Evolutionary conservation across 2,888 invertebrate genomes (phyloP).

Genomic region (Alsophila aescularia): DNA sequence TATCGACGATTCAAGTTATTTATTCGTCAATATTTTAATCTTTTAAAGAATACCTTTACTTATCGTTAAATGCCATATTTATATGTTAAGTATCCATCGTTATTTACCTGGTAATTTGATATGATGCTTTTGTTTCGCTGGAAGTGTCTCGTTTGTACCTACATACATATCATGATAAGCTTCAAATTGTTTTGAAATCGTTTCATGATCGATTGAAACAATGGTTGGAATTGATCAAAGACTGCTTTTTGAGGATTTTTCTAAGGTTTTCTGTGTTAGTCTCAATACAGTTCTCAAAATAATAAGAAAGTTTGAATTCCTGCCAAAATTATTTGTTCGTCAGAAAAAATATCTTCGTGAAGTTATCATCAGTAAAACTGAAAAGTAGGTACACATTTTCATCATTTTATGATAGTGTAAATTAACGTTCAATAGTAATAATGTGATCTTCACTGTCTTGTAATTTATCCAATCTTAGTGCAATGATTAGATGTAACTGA

Average conservation of each 20-base stretch:
- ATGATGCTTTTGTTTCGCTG: conserved; percentile 49
- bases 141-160: conserved; percentile 55
- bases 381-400: conserved; percentile 56
- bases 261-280: conserved; percentile 52
- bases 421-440: conserved; percentile 58
- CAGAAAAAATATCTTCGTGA: conserved; percentile 39
- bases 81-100: conserved; percentile 75
- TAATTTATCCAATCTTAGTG: conserved; percentile 83
- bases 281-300: conserved; percentile 49
- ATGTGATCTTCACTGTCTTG: conserved; percentile 73
- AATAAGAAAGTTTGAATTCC: conserved; percentile 53
- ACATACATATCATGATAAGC: conserved; percentile 63
- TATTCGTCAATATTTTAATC: conserved; percentile 80
- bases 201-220: conserved; percentile 52
- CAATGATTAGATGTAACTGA: conserved; percentile 82
- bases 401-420: conserved; percentile 48
- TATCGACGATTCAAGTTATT: conserved; percentile 78
- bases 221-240: conserved; percentile 81
- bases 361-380: conserved; percentile 52
- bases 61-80: conserved; percentile 83
- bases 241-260: conserved; percentile 73
- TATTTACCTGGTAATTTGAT: conserved; percentile 61
- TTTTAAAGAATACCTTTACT: conserved; percentile 80
- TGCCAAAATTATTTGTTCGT: conserved; percentile 44
- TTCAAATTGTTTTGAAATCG: conserved; percentile 41